These are phyloP conservation scores for Aphaenogaster floridana DNA, from an alignment of 1,140 invertebrate genomes.

Conservation along the genomic window DNA sequence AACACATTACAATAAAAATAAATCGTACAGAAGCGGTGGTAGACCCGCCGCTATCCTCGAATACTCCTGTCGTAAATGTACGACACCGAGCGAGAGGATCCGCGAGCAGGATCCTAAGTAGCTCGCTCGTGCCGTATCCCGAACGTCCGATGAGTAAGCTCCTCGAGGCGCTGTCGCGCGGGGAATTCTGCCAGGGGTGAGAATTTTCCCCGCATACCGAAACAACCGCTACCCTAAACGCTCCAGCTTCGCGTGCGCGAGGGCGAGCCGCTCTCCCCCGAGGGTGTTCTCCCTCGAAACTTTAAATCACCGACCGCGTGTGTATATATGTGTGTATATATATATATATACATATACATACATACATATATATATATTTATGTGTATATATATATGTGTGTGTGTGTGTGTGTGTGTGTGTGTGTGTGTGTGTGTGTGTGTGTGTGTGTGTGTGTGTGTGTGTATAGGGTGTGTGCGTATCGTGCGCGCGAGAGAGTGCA, in stretches of 20 bases:
- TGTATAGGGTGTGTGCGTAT: constrained; percentile 34
- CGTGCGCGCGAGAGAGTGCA: constrained; percentile 55
- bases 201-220: constrained; percentile 53
- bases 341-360: no score
- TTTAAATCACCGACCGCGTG: constrained; percentile 68
- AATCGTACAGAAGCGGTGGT: constrained; percentile 45
- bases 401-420: background rate
- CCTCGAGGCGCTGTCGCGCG: background rate
- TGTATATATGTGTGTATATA: background rate
- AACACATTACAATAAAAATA: constrained; percentile 59
- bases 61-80: constrained; percentile 25
- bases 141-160: constrained; percentile 44
- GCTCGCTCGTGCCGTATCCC: constrained; percentile 20
- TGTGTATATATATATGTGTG: background rate
- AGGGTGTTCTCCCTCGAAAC: constrained; percentile 56
- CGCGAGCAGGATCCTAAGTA: constrained; percentile 41
- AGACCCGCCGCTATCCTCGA: constrained; percentile 2
- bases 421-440: no score
- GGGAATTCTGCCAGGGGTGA: background rate
- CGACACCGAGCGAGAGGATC: constrained; percentile 8
- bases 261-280: background rate
- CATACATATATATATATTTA: background rate
- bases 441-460: background rate
- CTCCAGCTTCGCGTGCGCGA: background rate
- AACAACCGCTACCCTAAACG: constrained; percentile 29